Base-by-base conservation (phyloP, 2,888 invertebrate species). In the Aporophyla lueneburgensis region DNA sequence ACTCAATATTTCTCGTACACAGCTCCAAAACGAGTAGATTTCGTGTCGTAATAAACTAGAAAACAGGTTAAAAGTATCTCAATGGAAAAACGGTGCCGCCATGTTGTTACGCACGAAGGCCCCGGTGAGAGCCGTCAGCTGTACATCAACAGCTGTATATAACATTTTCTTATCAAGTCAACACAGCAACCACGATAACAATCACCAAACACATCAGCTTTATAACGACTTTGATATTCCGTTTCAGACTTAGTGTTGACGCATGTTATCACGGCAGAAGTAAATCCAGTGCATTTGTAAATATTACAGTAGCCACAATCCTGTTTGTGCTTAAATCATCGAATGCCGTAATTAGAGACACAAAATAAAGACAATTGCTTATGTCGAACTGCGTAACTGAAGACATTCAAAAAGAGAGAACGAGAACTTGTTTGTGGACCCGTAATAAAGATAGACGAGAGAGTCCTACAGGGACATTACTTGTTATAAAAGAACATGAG, bases 161-260 rank as follows among this genome's bases (percentile, higher is more conserved):
- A 93, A 94, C 90, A 89, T 93, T 94, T 92, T 91, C 94, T 95
- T 95, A 94, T 94, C 94, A 92, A 92, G 91, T 92, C 91, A 92
- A 91, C 91, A 90, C 93, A 93, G 91, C 91, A 84, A 87, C 86
- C 90, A 89, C 90, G 86, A 89, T 71, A 56, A 76, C 78, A 80
- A 81, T 82, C 63, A 27, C 56, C 67, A 76, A 68, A 77, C 59
- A 74, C 76, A 86, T 84, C 63, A 75, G 75, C 71, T 76, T 80
- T 87, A 82, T 87, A 75, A 69, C 77, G 58, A 82, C 78, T 85
- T 78, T 81, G 84, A 81, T 86, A 81, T 84, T 81, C 75, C 70
- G 73, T 84, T 86, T 87, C 72, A 79, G 85, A 78, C 67, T 74
- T 77, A 74, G 68, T 70, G 77, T 76, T 79, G 74, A 71, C 69